Conservation (phyloP, 2,113 vertebrate species). For the Caranx ignobilis region DNA sequence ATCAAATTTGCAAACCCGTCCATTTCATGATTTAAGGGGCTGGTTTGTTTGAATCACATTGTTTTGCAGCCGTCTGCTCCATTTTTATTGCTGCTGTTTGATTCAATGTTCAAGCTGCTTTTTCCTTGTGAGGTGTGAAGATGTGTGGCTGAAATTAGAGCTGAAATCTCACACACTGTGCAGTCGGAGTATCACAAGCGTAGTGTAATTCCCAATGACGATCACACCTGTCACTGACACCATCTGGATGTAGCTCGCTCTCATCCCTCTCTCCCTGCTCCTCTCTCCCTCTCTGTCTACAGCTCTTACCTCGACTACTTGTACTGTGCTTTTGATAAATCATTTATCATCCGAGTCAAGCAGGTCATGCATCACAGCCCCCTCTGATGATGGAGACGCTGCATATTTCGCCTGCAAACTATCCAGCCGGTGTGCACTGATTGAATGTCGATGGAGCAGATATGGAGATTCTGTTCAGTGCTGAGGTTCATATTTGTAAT, state of each 20-base stretch:
- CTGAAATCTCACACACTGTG: constrained; percentile 58
- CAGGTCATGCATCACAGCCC: constrained; percentile 65
- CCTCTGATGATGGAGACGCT: constrained; percentile 61
- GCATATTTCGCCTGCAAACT: constrained; percentile 49
- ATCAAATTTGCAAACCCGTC: background rate
- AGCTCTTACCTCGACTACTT: constrained; percentile 33
- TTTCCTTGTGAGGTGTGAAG: constrained; percentile 9
- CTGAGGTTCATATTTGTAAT: background rate
- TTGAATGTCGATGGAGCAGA: constrained; percentile 52
- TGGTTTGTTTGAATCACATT: background rate
- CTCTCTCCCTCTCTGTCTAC: constrained; percentile 35
- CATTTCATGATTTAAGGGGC: background rate
- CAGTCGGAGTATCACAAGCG: constrained; percentile 56
- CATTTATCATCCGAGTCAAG: constrained; percentile 67
- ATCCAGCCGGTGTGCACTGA: constrained; percentile 35
- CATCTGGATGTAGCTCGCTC: constrained; percentile 61
- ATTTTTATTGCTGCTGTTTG: background rate
- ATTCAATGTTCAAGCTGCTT: constrained; percentile 17
- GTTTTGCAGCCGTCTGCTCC: constrained; percentile 1
- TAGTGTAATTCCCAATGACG: constrained; percentile 55
- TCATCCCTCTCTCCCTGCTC: constrained; percentile 21
- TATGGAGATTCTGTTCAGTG: constrained; percentile 15
- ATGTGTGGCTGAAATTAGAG: constrained; percentile 63
- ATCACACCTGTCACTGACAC: constrained; percentile 67
- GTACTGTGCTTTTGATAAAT: constrained; percentile 68